Base-by-base conservation (phyloP, 2,797 vertebrate species). In the Acrossocheilus fasciatus region DNA sequence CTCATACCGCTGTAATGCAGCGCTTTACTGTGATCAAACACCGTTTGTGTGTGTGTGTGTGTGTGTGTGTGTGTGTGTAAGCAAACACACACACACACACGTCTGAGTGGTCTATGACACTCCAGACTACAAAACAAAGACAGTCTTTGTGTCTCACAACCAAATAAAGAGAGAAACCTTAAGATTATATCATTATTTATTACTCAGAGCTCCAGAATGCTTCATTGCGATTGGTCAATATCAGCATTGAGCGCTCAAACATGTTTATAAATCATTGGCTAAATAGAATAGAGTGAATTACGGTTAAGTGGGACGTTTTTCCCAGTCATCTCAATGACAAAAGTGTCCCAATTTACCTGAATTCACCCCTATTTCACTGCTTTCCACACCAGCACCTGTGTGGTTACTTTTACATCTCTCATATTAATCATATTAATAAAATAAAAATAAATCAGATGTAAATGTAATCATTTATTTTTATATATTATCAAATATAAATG, bases 21-120 rank as follows among this genome's bases (percentile, higher is more conserved):
- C 80, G 15, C 73, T 76, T 76, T 75, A 84, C 82, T 66, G 73
- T 76, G 57, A 84, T 84, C 82, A 84, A 68, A 76, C 57, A 20
- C 43, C 17, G 4, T 8, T 30, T 10, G 45, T 20, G 62, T 39
- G 18, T 26, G 43, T 26, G 54, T 45, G 15, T 70, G 7, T n/a
- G 62, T 50, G 66, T 23, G 68, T 23, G 18, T 3, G 66, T 41
- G 68, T 23, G 68, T 23, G 18, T 2, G 66, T 41, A 36, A 75
- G 26, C 7, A 26, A 3, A 39, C 10, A 12, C 18, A 70, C 45
- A 45, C 43, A 4, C 47, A 54, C 11, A 36, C 17, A 36, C 36
- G 34, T 77, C 23, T 6, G 50, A 73, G n/a, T 43, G 20, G 54
- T 20, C 18, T 11, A n/a, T 23, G 36, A 26, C 36, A 75, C 57